Conservation (phyloP, 1,140 invertebrate genomes). For the Octopus sinensis region DNA sequence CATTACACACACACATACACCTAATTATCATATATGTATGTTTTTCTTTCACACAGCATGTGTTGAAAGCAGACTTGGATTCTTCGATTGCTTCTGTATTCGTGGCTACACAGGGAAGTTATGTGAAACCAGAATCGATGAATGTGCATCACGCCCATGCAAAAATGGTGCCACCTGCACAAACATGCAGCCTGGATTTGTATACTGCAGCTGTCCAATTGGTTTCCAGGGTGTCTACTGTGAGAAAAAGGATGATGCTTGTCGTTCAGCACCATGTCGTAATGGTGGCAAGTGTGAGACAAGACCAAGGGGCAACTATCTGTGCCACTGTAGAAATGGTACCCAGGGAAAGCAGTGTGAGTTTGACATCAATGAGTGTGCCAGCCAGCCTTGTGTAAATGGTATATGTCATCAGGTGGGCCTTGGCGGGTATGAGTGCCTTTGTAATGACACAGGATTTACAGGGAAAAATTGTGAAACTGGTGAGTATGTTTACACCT, state of each 20-base stretch:
- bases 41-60: constrained; percentile 1
- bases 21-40: background rate
- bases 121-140: constrained; percentile 29
- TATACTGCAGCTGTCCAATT: constrained; percentile 31
- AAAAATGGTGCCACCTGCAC: constrained; percentile 33
- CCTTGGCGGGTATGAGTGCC: constrained; percentile 23
- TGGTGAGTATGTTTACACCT: background rate
- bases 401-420: constrained; percentile 21
- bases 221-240: constrained; percentile 30
- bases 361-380: constrained; percentile 26
- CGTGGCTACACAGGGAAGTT: constrained; percentile 20
- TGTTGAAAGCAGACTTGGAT: constrained; percentile 11
- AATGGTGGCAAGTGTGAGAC: constrained; percentile 52
- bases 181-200: constrained; percentile 22
- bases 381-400: constrained; percentile 33
- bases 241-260: constrained; percentile 35
- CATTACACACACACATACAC: too few relatives aligned
- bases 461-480: constrained; percentile 22
- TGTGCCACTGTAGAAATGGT: constrained; percentile 81
- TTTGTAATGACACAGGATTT: background rate
- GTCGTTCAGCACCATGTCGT: constrained; percentile 32
- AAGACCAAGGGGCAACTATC: constrained; percentile 44
- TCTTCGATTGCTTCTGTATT: constrained; percentile 21
- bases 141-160: constrained; percentile 31
- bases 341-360: constrained; percentile 35